Conservation (phyloP, 2,888 invertebrate genomes). For the Coenonympha arcania region DNA sequence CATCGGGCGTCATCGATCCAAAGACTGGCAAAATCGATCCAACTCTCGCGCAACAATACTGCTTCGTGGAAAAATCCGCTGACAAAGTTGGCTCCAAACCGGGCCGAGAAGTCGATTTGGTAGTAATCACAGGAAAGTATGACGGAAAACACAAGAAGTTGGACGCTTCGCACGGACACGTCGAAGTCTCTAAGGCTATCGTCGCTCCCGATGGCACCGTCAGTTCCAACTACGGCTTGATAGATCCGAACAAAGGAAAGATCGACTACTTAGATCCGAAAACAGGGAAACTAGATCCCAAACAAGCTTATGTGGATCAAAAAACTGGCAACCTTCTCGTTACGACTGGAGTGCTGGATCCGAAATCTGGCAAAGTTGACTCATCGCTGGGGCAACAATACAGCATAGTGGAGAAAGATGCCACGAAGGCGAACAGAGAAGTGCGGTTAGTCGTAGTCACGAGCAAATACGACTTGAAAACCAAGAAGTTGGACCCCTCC, state of each 20-base stretch:
- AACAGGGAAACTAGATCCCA: constrained; percentile 77
- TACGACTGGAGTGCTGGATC: constrained; percentile 77
- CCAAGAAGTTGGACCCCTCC: constrained; percentile 66
- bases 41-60: constrained; percentile 78
- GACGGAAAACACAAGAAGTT: constrained; percentile 74
- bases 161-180: constrained; percentile 62
- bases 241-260: constrained; percentile 78
- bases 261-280: constrained; percentile 76
- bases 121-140: constrained; percentile 76
- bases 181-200: constrained; percentile 76
- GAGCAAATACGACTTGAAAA: constrained; percentile 75
- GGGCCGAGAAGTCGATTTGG: constrained; percentile 71
- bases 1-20: constrained; percentile 77
- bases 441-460: constrained; percentile 76
- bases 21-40: constrained; percentile 79
- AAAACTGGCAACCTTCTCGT: constrained; percentile 79
- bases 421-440: constrained; percentile 77
- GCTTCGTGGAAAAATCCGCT: constrained; percentile 76
- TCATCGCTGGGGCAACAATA: constrained; percentile 79
- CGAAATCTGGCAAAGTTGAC: constrained; percentile 78
- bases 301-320: constrained; percentile 80
- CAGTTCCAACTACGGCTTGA: constrained; percentile 77
- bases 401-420: constrained; percentile 78
- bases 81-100: constrained; percentile 66
- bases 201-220: constrained; percentile 72